Base-by-base conservation (phyloP, 2,113 vertebrate species). In the Tychaedon coryphoeus region DNA sequence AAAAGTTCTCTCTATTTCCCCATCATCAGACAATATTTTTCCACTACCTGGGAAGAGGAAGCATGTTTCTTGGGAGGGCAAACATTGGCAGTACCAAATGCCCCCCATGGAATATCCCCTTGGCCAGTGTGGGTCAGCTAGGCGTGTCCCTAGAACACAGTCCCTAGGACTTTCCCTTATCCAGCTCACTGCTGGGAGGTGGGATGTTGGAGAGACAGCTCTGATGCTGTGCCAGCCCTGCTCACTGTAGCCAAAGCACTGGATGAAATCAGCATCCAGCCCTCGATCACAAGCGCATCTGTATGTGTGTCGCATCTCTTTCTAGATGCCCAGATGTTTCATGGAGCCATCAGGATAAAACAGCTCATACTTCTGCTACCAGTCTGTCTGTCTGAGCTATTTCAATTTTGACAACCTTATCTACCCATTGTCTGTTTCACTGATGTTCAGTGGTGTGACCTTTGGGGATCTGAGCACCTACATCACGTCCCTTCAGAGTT, bases 361-460 rank as follows among this genome's bases (percentile, higher is more conserved):
- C 17, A 53, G 11, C 54, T 40, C 40, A 3, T 14, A 12, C 17
- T 54, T 82, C 54, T 50, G 36, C 36, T 80, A 26, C 15, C 24
- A 47, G 61, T 45, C 51, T 14, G 15, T 51, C 51, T 58, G 3
- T 33, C 36, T 31, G 53, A 82, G 47, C 9, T 75, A 3, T 54
- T 61, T 47, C n/a, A 10, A 4, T 58, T 51, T 45, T 58, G 64
- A 5, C 34, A 70, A 2, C 28, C 13, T 64, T 51, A 14, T 6
- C 19, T 57, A 22, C 36, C 16, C 51, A 36, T 12, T 65, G 3
- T 8, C 62, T 77, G 19, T 38, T 71, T n/a, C 36, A 43, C 0
- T 26, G 33, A 38, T 58, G 43, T 77, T 77, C 72, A 71, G 28
- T 45, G n/a, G 4, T 0, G 0, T 0, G 0, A 24, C 10, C 57